Evolutionary conservation across 2,888 invertebrate species (phyloP).

Genomic region (Venusia cambrica): DNA sequence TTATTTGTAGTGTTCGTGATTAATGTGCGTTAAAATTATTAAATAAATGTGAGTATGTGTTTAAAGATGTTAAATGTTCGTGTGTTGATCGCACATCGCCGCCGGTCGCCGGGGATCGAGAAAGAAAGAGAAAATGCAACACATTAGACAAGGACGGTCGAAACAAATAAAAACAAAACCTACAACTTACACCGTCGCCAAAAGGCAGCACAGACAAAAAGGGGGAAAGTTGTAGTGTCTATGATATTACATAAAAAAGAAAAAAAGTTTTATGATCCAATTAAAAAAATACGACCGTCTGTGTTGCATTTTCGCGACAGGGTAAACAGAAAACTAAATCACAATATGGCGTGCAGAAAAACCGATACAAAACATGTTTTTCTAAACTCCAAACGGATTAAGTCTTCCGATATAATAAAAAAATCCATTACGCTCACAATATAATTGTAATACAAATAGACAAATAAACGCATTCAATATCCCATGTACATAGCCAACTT

Average conservation of each 20-base stretch:
- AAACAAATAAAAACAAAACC: constrained; percentile 32
- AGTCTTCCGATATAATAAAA: constrained; percentile 15
- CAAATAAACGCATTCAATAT: constrained; percentile 50
- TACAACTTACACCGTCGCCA: constrained; percentile 53
- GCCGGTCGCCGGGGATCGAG: constrained; percentile 53
- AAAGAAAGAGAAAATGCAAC: constrained; percentile 80
- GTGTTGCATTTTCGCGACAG: constrained; percentile 77
- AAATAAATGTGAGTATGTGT: neutral
- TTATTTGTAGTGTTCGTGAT: too few species aligned
- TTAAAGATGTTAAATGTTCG: neutral
- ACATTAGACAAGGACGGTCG: constrained; percentile 69
- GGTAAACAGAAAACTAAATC: constrained; percentile 38
- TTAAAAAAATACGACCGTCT: constrained; percentile 64
- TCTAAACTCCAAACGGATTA: constrained; percentile 16
- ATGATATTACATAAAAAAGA: constrained; percentile 24
- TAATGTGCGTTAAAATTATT: too few species aligned
- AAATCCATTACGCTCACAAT: constrained; percentile 42
- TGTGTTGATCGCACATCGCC: constrained; percentile 28
- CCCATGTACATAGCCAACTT: constrained; percentile 37
- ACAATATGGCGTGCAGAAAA: too few species aligned
- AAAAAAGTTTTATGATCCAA: constrained; percentile 27
- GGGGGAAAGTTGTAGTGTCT: constrained; percentile 43
- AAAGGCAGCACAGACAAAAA: constrained; percentile 77
- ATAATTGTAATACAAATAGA: constrained; percentile 61
- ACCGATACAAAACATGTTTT: too few species aligned